Evolutionary conservation across 2,113 vertebrate genomes (phyloP).

Genomic region (Isurus oxyrinchus): DNA sequence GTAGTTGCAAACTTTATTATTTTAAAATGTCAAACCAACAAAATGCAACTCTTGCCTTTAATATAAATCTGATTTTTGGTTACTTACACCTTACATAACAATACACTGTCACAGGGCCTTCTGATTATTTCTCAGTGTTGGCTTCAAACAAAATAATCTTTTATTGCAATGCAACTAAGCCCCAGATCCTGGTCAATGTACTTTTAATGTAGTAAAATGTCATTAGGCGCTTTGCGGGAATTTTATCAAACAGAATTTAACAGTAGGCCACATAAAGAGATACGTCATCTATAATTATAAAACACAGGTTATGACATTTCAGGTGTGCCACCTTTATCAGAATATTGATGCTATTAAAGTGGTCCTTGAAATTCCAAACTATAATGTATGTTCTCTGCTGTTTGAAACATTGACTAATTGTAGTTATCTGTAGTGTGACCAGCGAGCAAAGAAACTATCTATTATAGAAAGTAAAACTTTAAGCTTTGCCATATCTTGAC

Average conservation of each 20-base stretch:
- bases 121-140: background rate
- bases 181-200: background rate
- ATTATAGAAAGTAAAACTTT: background rate
- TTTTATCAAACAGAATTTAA: background rate
- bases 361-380: background rate
- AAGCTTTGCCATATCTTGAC: background rate
- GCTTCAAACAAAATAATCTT: background rate
- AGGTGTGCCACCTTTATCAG: background rate
- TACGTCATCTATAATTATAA: background rate
- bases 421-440: background rate
- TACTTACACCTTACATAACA: background rate
- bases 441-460: background rate
- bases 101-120: no score
- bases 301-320: background rate
- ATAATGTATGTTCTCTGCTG: no score
- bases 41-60: background rate
- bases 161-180: background rate
- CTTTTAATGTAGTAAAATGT: background rate
- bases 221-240: background rate
- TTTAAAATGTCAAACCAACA: background rate
- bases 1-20: background rate
- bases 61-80: background rate
- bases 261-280: no score
- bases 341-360: background rate
- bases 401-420: background rate